Evolutionary conservation across 64 coral and sea anemone species (phyloP).

Genomic region (Porites australiensis): DNA sequence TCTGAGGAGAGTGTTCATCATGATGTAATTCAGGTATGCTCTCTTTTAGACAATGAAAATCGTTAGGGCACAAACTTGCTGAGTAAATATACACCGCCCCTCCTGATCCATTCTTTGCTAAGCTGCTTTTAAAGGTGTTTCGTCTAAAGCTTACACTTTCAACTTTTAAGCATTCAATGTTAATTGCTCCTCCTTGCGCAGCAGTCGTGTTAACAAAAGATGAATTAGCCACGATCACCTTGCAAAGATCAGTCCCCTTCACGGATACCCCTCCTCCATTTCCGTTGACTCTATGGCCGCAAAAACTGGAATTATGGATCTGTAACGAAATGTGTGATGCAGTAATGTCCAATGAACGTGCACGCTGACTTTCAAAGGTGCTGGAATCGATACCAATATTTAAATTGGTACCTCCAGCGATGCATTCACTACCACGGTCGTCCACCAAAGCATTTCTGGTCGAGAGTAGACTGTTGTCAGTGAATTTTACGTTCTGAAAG

Average conservation of each 20-base stretch:
- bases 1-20: neutral
- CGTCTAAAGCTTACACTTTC: neutral
- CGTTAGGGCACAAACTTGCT: too few relatives aligned
- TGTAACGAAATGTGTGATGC: constrained; percentile 21
- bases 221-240: neutral
- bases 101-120: neutral
- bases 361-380: neutral
- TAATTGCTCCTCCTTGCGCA: neutral
- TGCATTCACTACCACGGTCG: neutral
- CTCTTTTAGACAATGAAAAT: too few relatives aligned
- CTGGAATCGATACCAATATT: neutral
- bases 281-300: neutral
- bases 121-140: neutral
- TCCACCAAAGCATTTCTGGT: neutral
- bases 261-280: constrained; percentile 2
- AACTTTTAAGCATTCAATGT: neutral
- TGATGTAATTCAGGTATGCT: too few relatives aligned
- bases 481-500: constrained; percentile 8
- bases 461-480: constrained; percentile 5
- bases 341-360: neutral
- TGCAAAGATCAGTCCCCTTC: neutral
- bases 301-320: constrained; percentile 26
- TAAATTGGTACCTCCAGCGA: neutral
- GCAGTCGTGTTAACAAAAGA: neutral
- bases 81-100: neutral